These are phyloP conservation scores for Piscicola geometra DNA, from an alignment of 2,888 invertebrate species.

Conservation along the genomic window DNA sequence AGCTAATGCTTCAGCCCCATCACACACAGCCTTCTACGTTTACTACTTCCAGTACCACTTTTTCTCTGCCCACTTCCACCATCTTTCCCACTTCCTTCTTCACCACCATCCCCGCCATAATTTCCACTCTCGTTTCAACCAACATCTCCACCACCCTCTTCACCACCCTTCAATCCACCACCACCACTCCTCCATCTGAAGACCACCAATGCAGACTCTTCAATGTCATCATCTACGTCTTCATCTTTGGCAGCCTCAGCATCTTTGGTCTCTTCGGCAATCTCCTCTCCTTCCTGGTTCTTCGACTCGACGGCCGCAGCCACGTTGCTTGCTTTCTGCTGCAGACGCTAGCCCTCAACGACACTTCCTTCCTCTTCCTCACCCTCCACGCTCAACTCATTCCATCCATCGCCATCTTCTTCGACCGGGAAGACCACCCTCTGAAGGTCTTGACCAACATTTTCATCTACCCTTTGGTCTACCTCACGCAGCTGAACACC, in stretches of 20 bases:
- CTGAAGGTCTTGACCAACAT: conserved; percentile 37
- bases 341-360: conserved; percentile 42
- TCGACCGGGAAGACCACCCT: conserved; percentile 24
- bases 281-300: conserved; percentile 43
- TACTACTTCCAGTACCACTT: too few species aligned
- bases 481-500: conserved; percentile 44
- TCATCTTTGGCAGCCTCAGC: conserved; percentile 13
- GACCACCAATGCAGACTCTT: neutral
- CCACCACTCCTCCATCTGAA: neutral
- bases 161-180: neutral
- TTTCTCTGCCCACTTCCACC: too few species aligned
- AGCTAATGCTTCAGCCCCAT: too few species aligned
- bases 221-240: conserved; percentile 32
- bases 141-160: neutral
- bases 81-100: neutral
- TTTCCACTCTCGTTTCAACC: neutral
- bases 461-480: conserved; percentile 43
- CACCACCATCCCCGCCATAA: neutral
- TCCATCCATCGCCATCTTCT: conserved; percentile 38
- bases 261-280: conserved; percentile 40
- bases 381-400: conserved; percentile 40
- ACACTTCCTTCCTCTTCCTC: conserved; percentile 43
- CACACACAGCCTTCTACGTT: neutral
- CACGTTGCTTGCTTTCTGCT: conserved; percentile 43
- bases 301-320: conserved; percentile 41